Conservation (phyloP, 2,888 invertebrate species). For the Eupithecia exiguata region DNA sequence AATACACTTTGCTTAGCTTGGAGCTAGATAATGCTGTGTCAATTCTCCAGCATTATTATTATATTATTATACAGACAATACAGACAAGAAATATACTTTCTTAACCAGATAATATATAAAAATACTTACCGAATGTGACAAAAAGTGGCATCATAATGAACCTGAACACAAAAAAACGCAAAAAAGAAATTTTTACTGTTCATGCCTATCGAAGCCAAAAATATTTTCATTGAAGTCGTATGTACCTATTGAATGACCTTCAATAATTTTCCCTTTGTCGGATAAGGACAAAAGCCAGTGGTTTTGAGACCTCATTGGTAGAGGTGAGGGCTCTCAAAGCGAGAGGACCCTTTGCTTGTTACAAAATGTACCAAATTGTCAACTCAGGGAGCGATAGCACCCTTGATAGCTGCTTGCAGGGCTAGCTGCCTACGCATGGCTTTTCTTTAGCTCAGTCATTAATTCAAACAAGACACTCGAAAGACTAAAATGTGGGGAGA, state of each 20-base stretch:
- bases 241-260: slow-evolving; percentile 59
- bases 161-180: neutral
- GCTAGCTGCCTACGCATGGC: slow-evolving; percentile 44
- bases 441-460: slow-evolving; percentile 36
- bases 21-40: too few relatives aligned
- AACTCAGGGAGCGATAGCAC: slow-evolving; percentile 67
- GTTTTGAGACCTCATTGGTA: slow-evolving; percentile 64
- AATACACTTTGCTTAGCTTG: too few relatives aligned
- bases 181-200: neutral
- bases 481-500: slow-evolving; percentile 13
- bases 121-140: too few relatives aligned
- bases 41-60: too few relatives aligned
- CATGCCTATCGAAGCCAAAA: neutral
- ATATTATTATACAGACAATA: neutral
- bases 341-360: slow-evolving; percentile 60
- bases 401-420: slow-evolving; percentile 54
- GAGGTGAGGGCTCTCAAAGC: slow-evolving; percentile 53
- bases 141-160: neutral
- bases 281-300: slow-evolving; percentile 64
- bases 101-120: too few relatives aligned
- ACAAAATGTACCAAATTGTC: slow-evolving; percentile 77
- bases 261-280: slow-evolving; percentile 63
- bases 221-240: slow-evolving; percentile 44
- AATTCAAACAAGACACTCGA: slow-evolving; percentile 25
- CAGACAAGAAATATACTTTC: neutral